phyloP scores from a whole-genome alignment of 2,797 vertebrate genomes.

The Miichthys miiuy region DNA sequence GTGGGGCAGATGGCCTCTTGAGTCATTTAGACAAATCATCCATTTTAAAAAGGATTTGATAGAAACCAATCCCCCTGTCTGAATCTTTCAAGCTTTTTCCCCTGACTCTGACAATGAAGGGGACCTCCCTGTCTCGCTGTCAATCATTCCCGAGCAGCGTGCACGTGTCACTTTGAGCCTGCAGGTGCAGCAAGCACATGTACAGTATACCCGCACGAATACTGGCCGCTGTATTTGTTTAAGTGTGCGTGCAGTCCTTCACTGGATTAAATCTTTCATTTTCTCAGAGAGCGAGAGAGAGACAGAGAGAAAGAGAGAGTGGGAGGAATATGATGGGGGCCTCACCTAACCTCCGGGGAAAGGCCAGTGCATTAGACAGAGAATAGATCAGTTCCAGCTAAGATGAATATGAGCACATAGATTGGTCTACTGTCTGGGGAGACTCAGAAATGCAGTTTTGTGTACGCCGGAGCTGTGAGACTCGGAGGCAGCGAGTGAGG shows the following conservation, averaged over 20 bases:
- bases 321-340: constrained; percentile 70
- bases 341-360: constrained; percentile 73
- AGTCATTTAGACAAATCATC: constrained; percentile 79
- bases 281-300: constrained; percentile 49
- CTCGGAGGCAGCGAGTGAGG: constrained; percentile 57
- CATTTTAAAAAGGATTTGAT: constrained; percentile 79
- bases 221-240: constrained; percentile 56
- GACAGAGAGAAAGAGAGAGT: constrained; percentile 53
- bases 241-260: constrained; percentile 30
- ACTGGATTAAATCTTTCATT: constrained; percentile 69
- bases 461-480: constrained; percentile 51
- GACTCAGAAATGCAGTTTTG: constrained; percentile 71
- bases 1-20: constrained; percentile 52
- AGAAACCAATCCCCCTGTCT: constrained; percentile 63
- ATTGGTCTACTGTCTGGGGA: constrained; percentile 80
- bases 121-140: constrained; percentile 45
- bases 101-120: constrained; percentile 44
- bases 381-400: constrained; percentile 80
- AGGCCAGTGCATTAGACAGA: constrained; percentile 79
- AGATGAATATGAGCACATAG: constrained; percentile 82
- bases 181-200: constrained; percentile 2
- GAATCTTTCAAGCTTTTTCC: constrained; percentile 57
- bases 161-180: constrained; percentile 16
- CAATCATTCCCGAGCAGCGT: constrained; percentile 57
- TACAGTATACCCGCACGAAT: constrained; percentile 31